A percentile compares a stretch with the other conserved stretches of the same genome.
phyloP scores from a whole-genome alignment of 2,888 invertebrate species.

The Tyria jacobaeae region DNA sequence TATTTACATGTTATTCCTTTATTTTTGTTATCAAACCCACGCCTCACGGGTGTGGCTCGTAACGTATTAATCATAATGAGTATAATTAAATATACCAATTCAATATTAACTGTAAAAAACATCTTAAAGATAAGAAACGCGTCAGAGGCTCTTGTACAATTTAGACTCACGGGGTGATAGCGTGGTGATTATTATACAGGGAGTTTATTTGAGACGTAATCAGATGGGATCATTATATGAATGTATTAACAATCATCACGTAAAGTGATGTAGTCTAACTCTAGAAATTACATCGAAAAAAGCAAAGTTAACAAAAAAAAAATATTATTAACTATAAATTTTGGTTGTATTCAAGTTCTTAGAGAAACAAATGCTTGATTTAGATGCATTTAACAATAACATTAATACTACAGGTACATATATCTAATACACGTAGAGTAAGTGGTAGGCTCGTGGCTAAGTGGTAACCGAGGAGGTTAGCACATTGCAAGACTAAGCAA shows the following conservation, averaged over 20 bases:
- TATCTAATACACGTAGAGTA: too few relatives aligned
- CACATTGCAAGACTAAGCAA: too few relatives aligned
- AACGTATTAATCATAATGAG: constrained; percentile 8
- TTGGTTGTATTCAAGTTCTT: too few relatives aligned
- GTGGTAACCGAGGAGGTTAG: too few relatives aligned
- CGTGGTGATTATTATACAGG: constrained; percentile 63
- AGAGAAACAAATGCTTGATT: too few relatives aligned
- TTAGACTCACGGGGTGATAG: constrained; percentile 56
- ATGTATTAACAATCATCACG: neutral
- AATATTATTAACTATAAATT: too few relatives aligned
- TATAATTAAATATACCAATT: constrained; percentile 6
- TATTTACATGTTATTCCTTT: neutral
- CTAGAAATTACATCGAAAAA: too few relatives aligned
- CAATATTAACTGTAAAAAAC: constrained; percentile 40
- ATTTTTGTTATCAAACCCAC: constrained; percentile 11
- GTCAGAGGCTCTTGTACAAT: constrained; percentile 46
- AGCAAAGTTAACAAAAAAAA: too few relatives aligned
- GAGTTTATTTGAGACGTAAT: constrained; percentile 28
- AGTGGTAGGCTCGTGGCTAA: too few relatives aligned
- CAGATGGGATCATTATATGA: neutral
- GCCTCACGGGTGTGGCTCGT: constrained; percentile 19
- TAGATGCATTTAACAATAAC: too few relatives aligned
- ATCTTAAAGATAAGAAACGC: constrained; percentile 46
- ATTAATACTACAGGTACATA: too few relatives aligned
- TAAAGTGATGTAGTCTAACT: neutral